Conservation (phyloP, 2,888 invertebrate species). For the Drosophila dives region DNA sequence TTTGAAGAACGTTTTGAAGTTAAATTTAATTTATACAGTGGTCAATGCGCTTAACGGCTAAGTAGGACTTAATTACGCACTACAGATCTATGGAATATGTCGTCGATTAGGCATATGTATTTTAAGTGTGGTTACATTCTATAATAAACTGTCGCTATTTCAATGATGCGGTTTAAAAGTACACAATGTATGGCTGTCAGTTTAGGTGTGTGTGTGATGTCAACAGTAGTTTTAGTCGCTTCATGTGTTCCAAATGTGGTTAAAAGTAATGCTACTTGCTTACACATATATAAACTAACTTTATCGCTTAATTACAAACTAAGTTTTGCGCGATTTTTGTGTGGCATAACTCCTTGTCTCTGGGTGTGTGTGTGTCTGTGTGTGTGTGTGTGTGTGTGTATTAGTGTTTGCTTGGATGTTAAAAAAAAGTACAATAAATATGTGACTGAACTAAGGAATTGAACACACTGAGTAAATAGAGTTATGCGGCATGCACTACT, state of each 20-base stretch:
- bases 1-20: conserved; percentile 29
- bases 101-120: conserved; percentile 15
- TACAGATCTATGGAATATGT: conserved; percentile 42
- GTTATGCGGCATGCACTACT: conserved; percentile 12
- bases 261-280: conserved; percentile 32
- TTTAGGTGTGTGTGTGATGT: conserved; percentile 51
- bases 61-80: conserved; percentile 39
- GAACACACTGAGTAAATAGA: conserved; percentile 41
- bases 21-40: conserved; percentile 60
- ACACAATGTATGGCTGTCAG: conserved; percentile 6
- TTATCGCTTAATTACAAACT: conserved; percentile 46
- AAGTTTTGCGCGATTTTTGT: conserved; percentile 48
- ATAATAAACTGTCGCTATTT: conserved; percentile 27
- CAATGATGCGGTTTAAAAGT: conserved; percentile 22
- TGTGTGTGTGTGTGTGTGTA: conserved; percentile 18
- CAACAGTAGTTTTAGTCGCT: conserved; percentile 55
- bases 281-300: conserved; percentile 27
- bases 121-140: conserved; percentile 25
- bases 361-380: conserved; percentile 8
- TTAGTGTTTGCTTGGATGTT: conserved; percentile 22
- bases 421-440: conserved; percentile 74
- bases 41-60: conserved; percentile 43
- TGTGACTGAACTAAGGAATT: conserved; percentile 55
- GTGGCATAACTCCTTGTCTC: conserved; percentile 21
- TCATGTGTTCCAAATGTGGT: conserved; percentile 22